These are phyloP conservation scores for Diuraphis noxia DNA, from an alignment of 1,140 invertebrate species.

Conservation along the genomic window DNA sequence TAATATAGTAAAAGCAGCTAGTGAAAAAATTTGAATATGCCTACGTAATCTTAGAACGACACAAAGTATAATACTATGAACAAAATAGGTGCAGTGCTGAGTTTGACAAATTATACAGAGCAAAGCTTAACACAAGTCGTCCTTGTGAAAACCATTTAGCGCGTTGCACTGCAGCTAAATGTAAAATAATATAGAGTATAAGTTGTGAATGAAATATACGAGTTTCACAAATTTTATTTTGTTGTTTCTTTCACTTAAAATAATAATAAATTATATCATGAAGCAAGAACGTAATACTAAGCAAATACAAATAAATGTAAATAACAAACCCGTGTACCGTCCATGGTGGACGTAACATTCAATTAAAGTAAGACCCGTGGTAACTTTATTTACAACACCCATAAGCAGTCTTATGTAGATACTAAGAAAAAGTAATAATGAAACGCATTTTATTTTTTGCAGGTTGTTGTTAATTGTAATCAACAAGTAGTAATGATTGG, in stretches of 20 bases:
- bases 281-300: neutral
- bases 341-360: neutral
- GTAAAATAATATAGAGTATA: neutral
- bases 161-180: neutral
- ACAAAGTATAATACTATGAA: slow-evolving; percentile 2
- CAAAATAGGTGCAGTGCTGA: slow-evolving; percentile 24
- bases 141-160: slow-evolving; percentile 20
- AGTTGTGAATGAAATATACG: neutral
- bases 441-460: neutral
- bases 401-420: neutral
- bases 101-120: slow-evolving; percentile 19
- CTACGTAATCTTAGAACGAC: slow-evolving; percentile 27
- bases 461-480: neutral
- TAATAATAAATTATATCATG: neutral
- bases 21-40: slow-evolving; percentile 19
- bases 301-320: slow-evolving; percentile 7
- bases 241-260: neutral
- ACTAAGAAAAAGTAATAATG: neutral
- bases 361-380: neutral
- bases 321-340: neutral
- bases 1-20: neutral
- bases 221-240: neutral
- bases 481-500: neutral
- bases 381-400: neutral
- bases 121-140: slow-evolving; percentile 20